Conservation (phyloP, 2,888 invertebrate genomes). For the Pinctada fucata region DNA sequence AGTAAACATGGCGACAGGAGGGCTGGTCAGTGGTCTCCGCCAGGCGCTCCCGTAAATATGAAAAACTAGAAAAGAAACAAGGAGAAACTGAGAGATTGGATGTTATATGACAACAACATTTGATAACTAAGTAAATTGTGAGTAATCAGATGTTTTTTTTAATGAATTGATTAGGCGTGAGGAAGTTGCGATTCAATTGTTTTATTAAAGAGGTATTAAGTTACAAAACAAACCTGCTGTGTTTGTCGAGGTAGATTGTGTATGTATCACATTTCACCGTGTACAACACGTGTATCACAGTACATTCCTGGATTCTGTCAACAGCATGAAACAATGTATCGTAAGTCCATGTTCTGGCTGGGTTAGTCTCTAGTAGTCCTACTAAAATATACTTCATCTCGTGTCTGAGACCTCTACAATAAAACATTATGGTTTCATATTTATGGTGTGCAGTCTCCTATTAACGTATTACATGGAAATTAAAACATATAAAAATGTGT, state of each 20-base stretch:
- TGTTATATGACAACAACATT: too few relatives aligned
- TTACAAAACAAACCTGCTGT: too few relatives aligned
- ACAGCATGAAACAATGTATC: not conserved
- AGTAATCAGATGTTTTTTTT: too few relatives aligned
- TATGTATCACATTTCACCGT: not conserved
- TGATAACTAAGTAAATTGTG: too few relatives aligned
- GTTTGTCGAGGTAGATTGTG: not conserved
- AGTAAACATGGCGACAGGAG: not conserved
- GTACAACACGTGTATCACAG: not conserved
- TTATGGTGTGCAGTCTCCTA: too few relatives aligned
- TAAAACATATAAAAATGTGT: too few relatives aligned
- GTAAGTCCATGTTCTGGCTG: not conserved
- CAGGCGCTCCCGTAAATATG: not conserved
- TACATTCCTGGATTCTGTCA: not conserved
- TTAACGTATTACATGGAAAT: too few relatives aligned
- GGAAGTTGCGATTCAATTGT: too few relatives aligned
- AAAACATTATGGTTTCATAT: too few relatives aligned
- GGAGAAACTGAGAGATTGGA: too few relatives aligned
- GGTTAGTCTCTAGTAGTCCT: not conserved
- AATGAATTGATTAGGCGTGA: too few relatives aligned
- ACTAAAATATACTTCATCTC: not conserved
- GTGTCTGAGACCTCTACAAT: not conserved
- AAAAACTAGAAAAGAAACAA: not conserved
- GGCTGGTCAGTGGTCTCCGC: not conserved
- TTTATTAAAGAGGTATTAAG: too few relatives aligned